Evolutionary conservation across 2,888 invertebrate genomes (phyloP).

Genomic region (Thymelicus lineola): DNA sequence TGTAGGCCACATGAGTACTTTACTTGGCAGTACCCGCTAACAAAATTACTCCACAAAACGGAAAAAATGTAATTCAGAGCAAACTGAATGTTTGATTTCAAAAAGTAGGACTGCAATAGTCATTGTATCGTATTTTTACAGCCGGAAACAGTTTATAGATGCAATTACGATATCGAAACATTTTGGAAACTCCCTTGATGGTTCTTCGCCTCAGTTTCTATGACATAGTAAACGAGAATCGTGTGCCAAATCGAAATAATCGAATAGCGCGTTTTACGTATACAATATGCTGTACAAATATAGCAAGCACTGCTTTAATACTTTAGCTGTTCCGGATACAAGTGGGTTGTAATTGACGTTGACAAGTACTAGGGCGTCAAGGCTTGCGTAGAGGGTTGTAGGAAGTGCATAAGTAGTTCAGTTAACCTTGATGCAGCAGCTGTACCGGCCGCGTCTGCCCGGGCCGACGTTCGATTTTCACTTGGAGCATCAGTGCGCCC

Average conservation of each 20-base stretch:
- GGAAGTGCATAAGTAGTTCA: slow-evolving; percentile 69
- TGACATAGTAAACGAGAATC: slow-evolving; percentile 1
- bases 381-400: slow-evolving; percentile 48
- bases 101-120: slow-evolving; percentile 21
- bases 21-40: slow-evolving; percentile 16
- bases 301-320: slow-evolving; percentile 1
- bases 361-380: slow-evolving; percentile 32
- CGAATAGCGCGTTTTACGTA: slow-evolving; percentile 7
- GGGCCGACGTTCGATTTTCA: slow-evolving; percentile 84
- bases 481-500: slow-evolving; percentile 80
- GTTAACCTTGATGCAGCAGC: slow-evolving; percentile 79
- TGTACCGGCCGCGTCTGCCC: slow-evolving; percentile 78
- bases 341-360: slow-evolving; percentile 25
- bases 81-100: slow-evolving; percentile 22
- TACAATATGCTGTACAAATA: slow-evolving; percentile 2
- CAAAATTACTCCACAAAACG: slow-evolving; percentile 19
- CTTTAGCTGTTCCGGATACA: slow-evolving; percentile 4
- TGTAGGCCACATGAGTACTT: slow-evolving; percentile 7
- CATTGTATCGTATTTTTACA: slow-evolving; percentile 13
- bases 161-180: slow-evolving; percentile 2
- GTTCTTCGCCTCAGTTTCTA: slow-evolving; percentile 6
- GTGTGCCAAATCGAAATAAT: slow-evolving; percentile 15
- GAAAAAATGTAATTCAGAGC: slow-evolving; percentile 22
- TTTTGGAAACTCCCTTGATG: slow-evolving; percentile 4
- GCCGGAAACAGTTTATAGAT: slow-evolving; percentile 10